Base-by-base conservation (phyloP, 2,888 invertebrate species). In the Glyphotaelius pellucidus region DNA sequence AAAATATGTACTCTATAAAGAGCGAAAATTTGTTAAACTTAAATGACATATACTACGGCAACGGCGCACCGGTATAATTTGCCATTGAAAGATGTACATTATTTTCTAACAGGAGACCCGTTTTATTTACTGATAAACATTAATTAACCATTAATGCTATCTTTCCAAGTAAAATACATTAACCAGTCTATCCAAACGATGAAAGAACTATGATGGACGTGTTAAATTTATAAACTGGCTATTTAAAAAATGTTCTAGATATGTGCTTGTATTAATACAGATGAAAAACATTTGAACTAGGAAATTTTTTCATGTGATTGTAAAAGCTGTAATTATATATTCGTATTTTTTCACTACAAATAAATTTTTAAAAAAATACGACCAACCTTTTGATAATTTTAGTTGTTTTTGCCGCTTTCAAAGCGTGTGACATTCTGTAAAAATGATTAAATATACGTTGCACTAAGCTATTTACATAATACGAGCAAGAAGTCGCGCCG, bases 91-190 rank as follows among this genome's bases (percentile, higher is more conserved):
- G 67, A 67, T 0, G 67, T 9, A 67, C 25, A 67, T 25, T 19
- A 25, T 67, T 67, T 83, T 11, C 83, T 35, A 9, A 25, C 38
- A 19, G 15, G 15, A 25, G n/a, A 35, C 38, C 19, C 35, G 83
- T 15, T 25, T 15, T 35, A n/a, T 83, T 83, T 83, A 35, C 83
- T 83, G 83, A 83, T 35, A 83, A 83, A 83, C 35, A 83, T 83
- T 83, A 35, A 83, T 35, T 83, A 19, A n/a, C 83, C 83, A 83
- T 83, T 83, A 35, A n/a, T 25, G 35, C 12, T 83, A 83, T 83
- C 83, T 83, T 38, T 67, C 5, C n/a, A 9, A 2, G 25, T 67
- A 25, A n/a, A 67, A 67, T 67, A 67, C n/a, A n/a, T 67, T n/a
- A 25, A 67, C 25, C 67, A 67, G n/a, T 67, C 1, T 67, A 25